Conservation (phyloP, 2,888 invertebrate genomes). For the Pemphredon lugubris region DNA sequence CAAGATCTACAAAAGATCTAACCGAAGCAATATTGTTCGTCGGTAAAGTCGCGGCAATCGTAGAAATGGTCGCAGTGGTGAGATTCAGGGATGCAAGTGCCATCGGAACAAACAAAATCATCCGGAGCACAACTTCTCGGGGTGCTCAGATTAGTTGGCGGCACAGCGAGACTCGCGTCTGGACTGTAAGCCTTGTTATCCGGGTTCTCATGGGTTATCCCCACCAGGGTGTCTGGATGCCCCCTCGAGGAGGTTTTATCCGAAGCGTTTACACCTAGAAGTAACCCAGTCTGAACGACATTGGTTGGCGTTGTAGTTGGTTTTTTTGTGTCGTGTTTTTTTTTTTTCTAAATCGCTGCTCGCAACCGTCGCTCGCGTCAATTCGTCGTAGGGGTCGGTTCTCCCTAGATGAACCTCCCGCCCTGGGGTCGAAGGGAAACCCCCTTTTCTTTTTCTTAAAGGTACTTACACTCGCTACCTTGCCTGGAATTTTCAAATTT, state of each 20-base stretch:
- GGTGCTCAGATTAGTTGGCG: conserved; percentile 72
- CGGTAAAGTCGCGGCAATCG: conserved; percentile 95
- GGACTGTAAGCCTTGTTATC: conserved; percentile 74
- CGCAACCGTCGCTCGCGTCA: no score
- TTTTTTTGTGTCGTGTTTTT: no score
- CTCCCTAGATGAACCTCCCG: no score
- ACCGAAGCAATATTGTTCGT: conserved; percentile 93
- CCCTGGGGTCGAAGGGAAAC: no score
- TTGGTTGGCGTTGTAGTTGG: no score
- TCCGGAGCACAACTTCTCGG: conserved; percentile 78
- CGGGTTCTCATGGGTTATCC: conserved; percentile 63
- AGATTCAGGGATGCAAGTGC: conserved; percentile 89
- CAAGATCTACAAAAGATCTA: conserved; percentile 79
- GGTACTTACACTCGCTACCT: no score
- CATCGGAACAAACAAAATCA: conserved; percentile 84
- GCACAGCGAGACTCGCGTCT: conserved; percentile 79
- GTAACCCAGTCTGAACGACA: conserved; percentile 77
- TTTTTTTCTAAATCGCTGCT: background rate
- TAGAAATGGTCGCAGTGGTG: conserved; percentile 94
- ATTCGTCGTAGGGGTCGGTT: no score
- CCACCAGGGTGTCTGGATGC: conserved; percentile 69
- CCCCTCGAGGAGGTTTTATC: conserved; percentile 75
- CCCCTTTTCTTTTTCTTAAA: no score
- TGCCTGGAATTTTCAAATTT: no score
- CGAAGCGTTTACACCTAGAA: conserved; percentile 78